Conservation (phyloP, 2,113 vertebrate species). For the Pseudopipra pipra region DNA sequence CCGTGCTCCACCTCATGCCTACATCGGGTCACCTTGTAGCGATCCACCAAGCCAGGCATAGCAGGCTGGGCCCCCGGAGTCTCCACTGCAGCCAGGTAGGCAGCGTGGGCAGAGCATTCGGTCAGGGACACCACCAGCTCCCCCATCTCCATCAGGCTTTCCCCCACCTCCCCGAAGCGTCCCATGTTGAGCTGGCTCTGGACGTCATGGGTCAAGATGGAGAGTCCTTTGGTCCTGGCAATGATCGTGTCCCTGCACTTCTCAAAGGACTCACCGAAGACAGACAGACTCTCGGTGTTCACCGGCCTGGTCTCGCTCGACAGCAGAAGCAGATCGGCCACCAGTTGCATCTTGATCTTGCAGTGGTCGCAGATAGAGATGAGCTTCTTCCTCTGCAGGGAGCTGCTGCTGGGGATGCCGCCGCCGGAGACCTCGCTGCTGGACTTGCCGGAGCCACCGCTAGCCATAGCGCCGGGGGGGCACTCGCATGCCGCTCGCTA, state of each 20-base stretch:
- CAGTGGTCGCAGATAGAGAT: conserved; percentile 89
- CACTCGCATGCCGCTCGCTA: conserved; percentile 81
- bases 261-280: conserved; percentile 90
- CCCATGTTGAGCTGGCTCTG: conserved; percentile 99
- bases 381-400: conserved; percentile 90
- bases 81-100: conserved; percentile 92
- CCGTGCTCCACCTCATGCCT: conserved; percentile 95
- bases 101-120: conserved; percentile 92
- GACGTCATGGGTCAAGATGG: conserved; percentile 95
- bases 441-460: conserved; percentile 89
- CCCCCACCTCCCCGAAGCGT: conserved; percentile 90
- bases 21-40: conserved; percentile 95
- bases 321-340: conserved; percentile 95
- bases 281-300: conserved; percentile 80
- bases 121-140: conserved; percentile 94
- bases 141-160: conserved; percentile 91
- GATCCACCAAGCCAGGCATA: conserved; percentile 90
- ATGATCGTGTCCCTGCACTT: conserved; percentile 97
- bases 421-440: conserved; percentile 79
- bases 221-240: conserved; percentile 95
- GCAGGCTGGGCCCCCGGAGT: conserved; percentile 87
- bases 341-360: conserved; percentile 98
- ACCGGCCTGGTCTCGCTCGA: conserved; percentile 95
- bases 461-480: conserved; percentile 88
- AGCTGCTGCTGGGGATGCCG: conserved; percentile 65